Percentiles rank a stretch among this genome's conserved stretches.
phyloP scores from a whole-genome alignment of 1,140 invertebrate genomes.

The Vanessa tameamea region DNA sequence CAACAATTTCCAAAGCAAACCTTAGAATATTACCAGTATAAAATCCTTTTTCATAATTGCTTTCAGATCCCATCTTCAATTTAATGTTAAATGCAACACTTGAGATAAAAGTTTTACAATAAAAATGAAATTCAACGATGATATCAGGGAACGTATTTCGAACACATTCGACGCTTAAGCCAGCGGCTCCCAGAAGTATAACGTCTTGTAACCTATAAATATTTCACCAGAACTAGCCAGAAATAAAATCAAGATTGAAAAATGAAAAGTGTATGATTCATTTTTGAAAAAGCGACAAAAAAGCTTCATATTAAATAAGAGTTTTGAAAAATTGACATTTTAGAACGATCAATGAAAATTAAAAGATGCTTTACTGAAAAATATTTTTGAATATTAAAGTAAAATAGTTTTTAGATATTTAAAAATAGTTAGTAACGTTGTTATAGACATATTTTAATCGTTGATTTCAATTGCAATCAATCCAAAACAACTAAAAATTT shows the following conservation, averaged over 20 bases:
- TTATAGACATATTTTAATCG: background rate
- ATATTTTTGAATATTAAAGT: too few species aligned
- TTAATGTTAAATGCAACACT: constrained; percentile 7
- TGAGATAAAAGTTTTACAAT: constrained; percentile 4
- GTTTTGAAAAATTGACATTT: too few species aligned
- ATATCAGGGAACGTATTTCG: constrained; percentile 1
- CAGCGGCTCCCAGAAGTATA: constrained; percentile 4
- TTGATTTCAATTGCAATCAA: background rate
- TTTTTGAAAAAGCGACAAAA: too few species aligned
- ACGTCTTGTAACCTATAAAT: background rate
- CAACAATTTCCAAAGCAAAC: background rate
- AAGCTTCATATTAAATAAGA: too few species aligned
- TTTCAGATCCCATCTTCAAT: background rate
- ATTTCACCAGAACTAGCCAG: background rate
- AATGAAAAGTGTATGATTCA: background rate
- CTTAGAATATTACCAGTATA: background rate
- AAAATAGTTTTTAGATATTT: too few species aligned
- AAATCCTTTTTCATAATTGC: constrained; percentile 3
- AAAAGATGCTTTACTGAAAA: too few species aligned
- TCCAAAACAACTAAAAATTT: background rate
- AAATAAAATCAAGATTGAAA: constrained; percentile 3
- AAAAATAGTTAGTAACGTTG: background rate
- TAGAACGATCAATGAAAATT: too few species aligned
- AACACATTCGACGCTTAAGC: constrained; percentile 3
- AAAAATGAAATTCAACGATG: background rate